Percentiles rank a stretch among this genome's conserved stretches.
Conservation (phyloP, 2,797 vertebrate species). For the Bradypodion ventrale region DNA sequence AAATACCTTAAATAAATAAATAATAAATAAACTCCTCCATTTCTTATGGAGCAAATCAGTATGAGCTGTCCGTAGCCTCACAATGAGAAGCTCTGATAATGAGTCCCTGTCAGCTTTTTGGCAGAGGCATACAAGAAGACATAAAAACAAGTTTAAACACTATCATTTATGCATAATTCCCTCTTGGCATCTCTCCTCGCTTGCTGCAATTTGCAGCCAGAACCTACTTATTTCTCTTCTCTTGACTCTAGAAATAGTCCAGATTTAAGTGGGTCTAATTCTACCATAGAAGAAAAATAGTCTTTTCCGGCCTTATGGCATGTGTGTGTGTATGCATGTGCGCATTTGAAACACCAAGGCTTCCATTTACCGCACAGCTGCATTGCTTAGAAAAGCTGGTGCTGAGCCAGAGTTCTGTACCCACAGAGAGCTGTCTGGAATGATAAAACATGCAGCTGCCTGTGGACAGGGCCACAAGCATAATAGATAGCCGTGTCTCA, state of each 20-base stretch:
- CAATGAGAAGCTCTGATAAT: conserved; percentile 67
- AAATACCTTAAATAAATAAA: too few species aligned
- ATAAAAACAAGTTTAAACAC: conserved; percentile 79
- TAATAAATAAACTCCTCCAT: conserved; percentile 71
- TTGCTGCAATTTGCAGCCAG: conserved; percentile 74
- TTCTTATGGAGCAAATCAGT: conserved; percentile 69
- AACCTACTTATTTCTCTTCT: conserved; percentile 76
- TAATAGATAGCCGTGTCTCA: conserved; percentile 43
- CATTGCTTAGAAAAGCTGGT: conserved; percentile 46
- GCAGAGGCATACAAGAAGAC: conserved; percentile 73
- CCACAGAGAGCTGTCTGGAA: conserved; percentile 63
- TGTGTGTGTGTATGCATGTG: neutral
- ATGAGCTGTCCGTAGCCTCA: conserved; percentile 54
- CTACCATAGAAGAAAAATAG: conserved; percentile 71
- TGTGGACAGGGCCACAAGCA: conserved; percentile 46
- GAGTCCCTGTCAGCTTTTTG: conserved; percentile 75
- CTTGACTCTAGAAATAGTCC: conserved; percentile 72
- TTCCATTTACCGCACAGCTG: conserved; percentile 71
- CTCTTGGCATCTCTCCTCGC: conserved; percentile 72
- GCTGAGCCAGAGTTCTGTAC: conserved; percentile 58
- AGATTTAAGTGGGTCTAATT: conserved; percentile 72
- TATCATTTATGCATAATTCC: conserved; percentile 77
- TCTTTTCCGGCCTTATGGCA: conserved; percentile 57
- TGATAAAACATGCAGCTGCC: conserved; percentile 68
- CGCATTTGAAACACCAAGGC: conserved; percentile 50